These are phyloP conservation scores for Coreius guichenoti DNA, from an alignment of 2,797 vertebrate species.

Conservation along the genomic window DNA sequence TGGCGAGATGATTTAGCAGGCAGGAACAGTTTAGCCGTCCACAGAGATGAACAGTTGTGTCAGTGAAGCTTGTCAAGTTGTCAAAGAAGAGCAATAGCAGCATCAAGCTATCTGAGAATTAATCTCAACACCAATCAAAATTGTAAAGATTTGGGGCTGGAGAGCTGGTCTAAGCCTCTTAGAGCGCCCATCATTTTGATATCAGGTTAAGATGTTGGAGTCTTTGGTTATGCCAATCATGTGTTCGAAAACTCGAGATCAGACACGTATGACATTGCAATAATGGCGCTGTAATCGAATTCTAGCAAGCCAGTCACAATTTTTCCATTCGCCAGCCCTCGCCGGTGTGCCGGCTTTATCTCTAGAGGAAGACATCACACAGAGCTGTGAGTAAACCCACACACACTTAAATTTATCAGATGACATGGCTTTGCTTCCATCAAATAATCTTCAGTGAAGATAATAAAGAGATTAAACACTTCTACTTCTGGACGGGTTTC, in stretches of 20 bases:
- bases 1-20: slow-evolving; percentile 26
- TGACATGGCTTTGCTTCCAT: slow-evolving; percentile 32
- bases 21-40: slow-evolving; percentile 36
- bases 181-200: background rate
- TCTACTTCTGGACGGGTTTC: slow-evolving; percentile 32
- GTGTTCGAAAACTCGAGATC: slow-evolving; percentile 32
- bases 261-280: slow-evolving; percentile 22
- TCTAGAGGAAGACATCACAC: slow-evolving; percentile 40
- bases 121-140: slow-evolving; percentile 32
- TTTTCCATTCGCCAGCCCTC: slow-evolving; percentile 22
- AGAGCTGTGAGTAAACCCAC: slow-evolving; percentile 19
- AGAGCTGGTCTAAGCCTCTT: slow-evolving; percentile 13
- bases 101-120: slow-evolving; percentile 19
- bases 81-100: slow-evolving; percentile 8
- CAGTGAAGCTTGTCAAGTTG: slow-evolving; percentile 21
- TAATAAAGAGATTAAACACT: slow-evolving; percentile 44
- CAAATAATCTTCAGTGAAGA: slow-evolving; percentile 33
- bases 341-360: background rate
- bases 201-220: slow-evolving; percentile 4
- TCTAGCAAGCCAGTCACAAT: background rate
- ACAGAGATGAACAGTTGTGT: slow-evolving; percentile 38
- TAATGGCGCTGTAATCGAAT: slow-evolving; percentile 16
- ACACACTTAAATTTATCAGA: slow-evolving; percentile 37
- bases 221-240: slow-evolving; percentile 31
- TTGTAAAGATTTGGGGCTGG: background rate